Evolutionary conservation across 2,888 invertebrate genomes (phyloP).

Genomic region (Papilio gigon): DNA sequence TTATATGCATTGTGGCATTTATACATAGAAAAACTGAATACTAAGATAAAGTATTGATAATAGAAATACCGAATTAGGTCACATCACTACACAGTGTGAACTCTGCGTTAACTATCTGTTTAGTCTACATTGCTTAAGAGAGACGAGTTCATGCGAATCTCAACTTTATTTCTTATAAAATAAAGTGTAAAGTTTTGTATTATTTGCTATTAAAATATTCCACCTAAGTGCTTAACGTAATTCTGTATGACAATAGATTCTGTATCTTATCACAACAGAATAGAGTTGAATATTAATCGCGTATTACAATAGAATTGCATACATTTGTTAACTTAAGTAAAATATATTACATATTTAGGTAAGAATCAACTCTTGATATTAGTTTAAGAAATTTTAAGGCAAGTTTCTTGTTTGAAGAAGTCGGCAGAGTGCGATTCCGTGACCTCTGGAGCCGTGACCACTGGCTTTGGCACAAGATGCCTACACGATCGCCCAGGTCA

Average conservation of each 20-base stretch:
- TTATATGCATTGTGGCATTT: neutral
- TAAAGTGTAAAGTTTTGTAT: constrained; percentile 7
- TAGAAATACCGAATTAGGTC: constrained; percentile 9
- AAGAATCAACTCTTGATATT: constrained; percentile 11
- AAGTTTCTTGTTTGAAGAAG: constrained; percentile 11
- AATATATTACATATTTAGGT: constrained; percentile 33
- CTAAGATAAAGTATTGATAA: neutral
- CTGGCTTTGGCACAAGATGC: too few species aligned
- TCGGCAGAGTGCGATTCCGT: too few species aligned
- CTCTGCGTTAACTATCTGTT: constrained; percentile 39
- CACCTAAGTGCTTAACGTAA: constrained; percentile 30
- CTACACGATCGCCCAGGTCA: too few species aligned
- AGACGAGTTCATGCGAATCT: constrained; percentile 23
- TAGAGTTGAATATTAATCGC: constrained; percentile 13
- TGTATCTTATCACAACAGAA: neutral
- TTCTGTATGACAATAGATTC: constrained; percentile 8
- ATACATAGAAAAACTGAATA: neutral
- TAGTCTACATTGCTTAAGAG: constrained; percentile 35
- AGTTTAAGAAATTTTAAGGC: constrained; percentile 10
- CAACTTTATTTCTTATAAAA: neutral
- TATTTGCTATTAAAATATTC: constrained; percentile 15
- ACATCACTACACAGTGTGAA: constrained; percentile 33
- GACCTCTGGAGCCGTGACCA: too few species aligned
- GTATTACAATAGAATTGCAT: constrained; percentile 7
- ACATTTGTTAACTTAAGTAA: constrained; percentile 23